A percentile compares a stretch with the other conserved stretches of the same genome.
These are phyloP conservation scores for Argopecten irradians DNA, from an alignment of 1,140 invertebrate genomes.

Conservation along the genomic window DNA sequence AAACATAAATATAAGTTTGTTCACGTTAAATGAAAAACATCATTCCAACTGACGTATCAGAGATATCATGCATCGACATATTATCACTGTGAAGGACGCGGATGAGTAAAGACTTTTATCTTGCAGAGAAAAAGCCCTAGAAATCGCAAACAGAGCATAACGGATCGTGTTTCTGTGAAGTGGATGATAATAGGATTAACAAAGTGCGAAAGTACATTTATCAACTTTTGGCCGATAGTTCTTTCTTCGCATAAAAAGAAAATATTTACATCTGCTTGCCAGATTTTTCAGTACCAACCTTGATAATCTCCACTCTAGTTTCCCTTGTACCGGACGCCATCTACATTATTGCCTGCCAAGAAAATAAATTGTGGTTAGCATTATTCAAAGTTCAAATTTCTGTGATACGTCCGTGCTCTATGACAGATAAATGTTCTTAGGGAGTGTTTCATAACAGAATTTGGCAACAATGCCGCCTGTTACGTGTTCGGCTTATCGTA, in stretches of 20 bases:
- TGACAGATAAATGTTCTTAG: background rate
- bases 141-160: no score
- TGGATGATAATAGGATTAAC: background rate
- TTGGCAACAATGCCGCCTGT: slow-evolving; percentile 6
- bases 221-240: background rate
- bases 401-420: background rate
- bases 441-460: background rate
- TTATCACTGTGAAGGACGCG: no score
- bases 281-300: background rate
- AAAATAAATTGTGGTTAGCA: slow-evolving; percentile 4
- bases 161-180: no score
- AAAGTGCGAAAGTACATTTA: background rate
- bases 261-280: background rate
- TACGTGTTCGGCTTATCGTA: background rate
- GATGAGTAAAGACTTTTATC: no score
- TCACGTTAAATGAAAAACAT: no score
- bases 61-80: no score
- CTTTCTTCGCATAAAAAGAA: background rate
- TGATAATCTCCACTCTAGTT: background rate
- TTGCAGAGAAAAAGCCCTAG: no score
- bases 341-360: background rate
- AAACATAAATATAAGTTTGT: no score
- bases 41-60: no score
- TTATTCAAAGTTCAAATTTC: slow-evolving; percentile 19
- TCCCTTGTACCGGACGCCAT: background rate